Base-by-base conservation (phyloP, 2,113 vertebrate species). In the Corythoichthys haematopterus region DNA sequence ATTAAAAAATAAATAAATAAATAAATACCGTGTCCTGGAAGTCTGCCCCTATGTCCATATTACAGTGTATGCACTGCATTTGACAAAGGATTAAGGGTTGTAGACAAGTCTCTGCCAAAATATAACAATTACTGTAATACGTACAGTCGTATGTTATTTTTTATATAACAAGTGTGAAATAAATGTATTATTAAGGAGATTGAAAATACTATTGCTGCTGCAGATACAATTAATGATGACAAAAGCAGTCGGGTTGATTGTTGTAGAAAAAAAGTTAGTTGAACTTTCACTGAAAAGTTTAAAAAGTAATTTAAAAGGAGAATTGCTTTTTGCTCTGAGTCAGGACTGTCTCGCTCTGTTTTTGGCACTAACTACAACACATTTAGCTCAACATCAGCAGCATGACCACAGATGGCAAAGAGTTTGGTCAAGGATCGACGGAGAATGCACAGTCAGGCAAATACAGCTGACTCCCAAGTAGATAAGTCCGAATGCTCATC, bases 361-460 rank as follows among this genome's bases (percentile, higher is more conserved):
- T 72, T 48, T 47, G 37, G 59, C 67, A 56, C 58, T 16, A 40
- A 53, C 64, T 14, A 20, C 40, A 28, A 36, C 37, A 14, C 69
- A 65, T 60, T 60, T 43, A 79, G 71, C 79, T 78, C 51, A 75
- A 70, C 74, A 68, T 76, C 72, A 81, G 80, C 71, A 68, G 48
- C 40, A 47, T 67, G 71, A 28, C 70, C 67, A 70, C 71, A 67
- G 74, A 48, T 73, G 56, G 40, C 6, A n/a, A 36, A 55, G 47
- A 83, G 78, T 78, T 87, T 76, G 84, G 62, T 33, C 65, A 53
- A 85, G 86, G 77, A 74, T 69, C 77, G 78, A 74, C 60, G 77
- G 69, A 77, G 64, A 69, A 65, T 35, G 38, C 76, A 55, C 77
- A 77, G 62, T 71, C 4, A 5, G 73, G 81, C 75, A 83, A 60